Base-by-base conservation (phyloP, 2,888 invertebrate species). In the Empis livida region DNA sequence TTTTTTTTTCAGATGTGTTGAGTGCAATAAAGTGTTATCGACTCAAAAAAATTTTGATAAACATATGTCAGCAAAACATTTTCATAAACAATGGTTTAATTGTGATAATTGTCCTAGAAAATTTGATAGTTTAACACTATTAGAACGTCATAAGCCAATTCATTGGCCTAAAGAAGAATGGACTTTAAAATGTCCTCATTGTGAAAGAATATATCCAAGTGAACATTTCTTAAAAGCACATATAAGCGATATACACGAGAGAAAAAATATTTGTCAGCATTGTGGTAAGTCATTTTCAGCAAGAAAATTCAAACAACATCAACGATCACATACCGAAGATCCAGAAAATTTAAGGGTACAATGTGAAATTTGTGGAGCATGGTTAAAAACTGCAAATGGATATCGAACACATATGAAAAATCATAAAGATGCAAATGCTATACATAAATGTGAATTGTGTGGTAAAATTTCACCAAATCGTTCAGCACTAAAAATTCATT, bases 1-100 rank as follows among this genome's bases (percentile, higher is more conserved):
- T 35, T n/a, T 5, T 35, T 35, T 35, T 35, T 35, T 5, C 35
- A 35, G 35, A 45, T 68, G 68, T 49, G 54, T 60, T 9, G 57
- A 59, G 47, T 68, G 67, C 32, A 60, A 61, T n/a, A 67, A 64
- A 49, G 57, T 59, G 2, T 68, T 64, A 48, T 60, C 65, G 31
- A 65, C 67, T 43, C 65, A 64, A 32, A 64, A 65, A 40, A 64
- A 65, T 35, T 52, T 68, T 53, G 59, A 64, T 16, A 66, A 65
- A 30, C 68, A 68, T 38, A 61, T 27, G 23, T 27, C 23, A 27
- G 23, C 23, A 27, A 27, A 62, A 51, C 53, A 64, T 35, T n/a
- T n/a, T 13, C 35, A 35, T 35, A 35, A 35, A 13, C 13, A n/a
- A n/a, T 35, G n/a, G 10, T 61, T 58, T 48, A 57, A 61, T 47